phyloP scores from a whole-genome alignment of 2,888 invertebrate genomes.

The Horisme vitalbata region DNA sequence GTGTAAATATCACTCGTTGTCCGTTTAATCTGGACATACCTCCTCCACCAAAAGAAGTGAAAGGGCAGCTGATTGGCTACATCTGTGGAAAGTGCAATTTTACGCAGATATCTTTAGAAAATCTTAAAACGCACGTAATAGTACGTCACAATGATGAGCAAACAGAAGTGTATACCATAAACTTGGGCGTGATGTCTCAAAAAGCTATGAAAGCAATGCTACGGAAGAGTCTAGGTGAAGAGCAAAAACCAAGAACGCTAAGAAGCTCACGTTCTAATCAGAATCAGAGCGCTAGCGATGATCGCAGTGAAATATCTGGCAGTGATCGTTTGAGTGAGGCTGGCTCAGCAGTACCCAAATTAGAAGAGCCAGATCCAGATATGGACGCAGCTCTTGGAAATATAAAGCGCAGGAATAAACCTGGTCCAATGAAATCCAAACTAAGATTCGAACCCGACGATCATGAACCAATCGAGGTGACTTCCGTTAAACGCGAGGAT shows the following conservation, averaged over 20 bases:
- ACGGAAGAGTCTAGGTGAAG: constrained; percentile 32
- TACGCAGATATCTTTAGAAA: constrained; percentile 84
- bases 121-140: constrained; percentile 85
- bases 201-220: constrained; percentile 45
- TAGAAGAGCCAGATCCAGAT: constrained; percentile 15
- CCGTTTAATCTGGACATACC: constrained; percentile 66
- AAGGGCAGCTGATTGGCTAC: constrained; percentile 80
- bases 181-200: constrained; percentile 59
- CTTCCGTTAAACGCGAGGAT: constrained; percentile 33
- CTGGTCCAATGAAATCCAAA: constrained; percentile 52
- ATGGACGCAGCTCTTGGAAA: constrained; percentile 5
- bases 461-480: constrained; percentile 26
- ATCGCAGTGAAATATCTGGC: constrained; percentile 42
- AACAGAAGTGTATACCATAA: constrained; percentile 71
- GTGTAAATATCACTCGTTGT: constrained; percentile 64
- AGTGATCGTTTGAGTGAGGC: constrained; percentile 28
- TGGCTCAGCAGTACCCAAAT: constrained; percentile 15
- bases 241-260: constrained; percentile 40
- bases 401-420: constrained; percentile 15
- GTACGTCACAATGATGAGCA: constrained; percentile 77
- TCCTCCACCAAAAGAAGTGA: constrained; percentile 61
- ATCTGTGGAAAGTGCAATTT: constrained; percentile 89
- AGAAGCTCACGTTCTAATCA: constrained; percentile 53
- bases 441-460: constrained; percentile 59
- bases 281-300: constrained; percentile 40